Evolutionary conservation across 1,140 invertebrate species (phyloP), one percentile per base, ranked within the genome.

Genomic region (Nebria ingens): DNA sequence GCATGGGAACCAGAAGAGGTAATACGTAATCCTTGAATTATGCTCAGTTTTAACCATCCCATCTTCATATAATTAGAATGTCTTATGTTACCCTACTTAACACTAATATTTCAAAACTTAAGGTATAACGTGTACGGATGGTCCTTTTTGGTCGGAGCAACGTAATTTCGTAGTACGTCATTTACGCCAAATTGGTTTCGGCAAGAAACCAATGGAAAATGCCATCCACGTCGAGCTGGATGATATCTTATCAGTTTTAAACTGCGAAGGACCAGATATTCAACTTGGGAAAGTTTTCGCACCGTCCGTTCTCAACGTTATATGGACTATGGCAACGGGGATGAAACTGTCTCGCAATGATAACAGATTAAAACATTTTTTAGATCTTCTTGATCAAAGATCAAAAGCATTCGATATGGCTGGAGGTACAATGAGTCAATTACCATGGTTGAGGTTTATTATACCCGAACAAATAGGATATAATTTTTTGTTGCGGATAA

Each of bases 121-220:
- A n/a, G 82, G 79, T 81, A 84, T 90, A 19, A 87, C 87, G 0
- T 87, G 83, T 68, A 81, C 82, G 1, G 87, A 91, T 56, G 88
- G 89, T 0, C 62, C 76, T 6, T 63, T 83, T 2, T 93, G 90
- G 89, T 76, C 73, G 50, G 82, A 85, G 59, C 84, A 92, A 58
- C 76, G 89, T 38, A 72, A 73, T 51, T 92, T 91, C 70, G 78
- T 83, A 2, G 65, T 89, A 42, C 79, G 79, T 56, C 79, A 85
- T 54, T 73, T 93, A 57, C 76, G 78, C 21, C 72, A 81, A 19
- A 73, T 89, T 6, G 89, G 90, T 15, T 86, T 88, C 56, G 88
- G 89, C 0, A 83, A 84, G 63, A 75, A 71, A 1, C 67, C 73
- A 34, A 89, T 91, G 83, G 83, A 86, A 59, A 73, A 78, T 3